Conservation (phyloP, 64 coral and sea anemone genomes). For the Stichodactyla helianthus region DNA sequence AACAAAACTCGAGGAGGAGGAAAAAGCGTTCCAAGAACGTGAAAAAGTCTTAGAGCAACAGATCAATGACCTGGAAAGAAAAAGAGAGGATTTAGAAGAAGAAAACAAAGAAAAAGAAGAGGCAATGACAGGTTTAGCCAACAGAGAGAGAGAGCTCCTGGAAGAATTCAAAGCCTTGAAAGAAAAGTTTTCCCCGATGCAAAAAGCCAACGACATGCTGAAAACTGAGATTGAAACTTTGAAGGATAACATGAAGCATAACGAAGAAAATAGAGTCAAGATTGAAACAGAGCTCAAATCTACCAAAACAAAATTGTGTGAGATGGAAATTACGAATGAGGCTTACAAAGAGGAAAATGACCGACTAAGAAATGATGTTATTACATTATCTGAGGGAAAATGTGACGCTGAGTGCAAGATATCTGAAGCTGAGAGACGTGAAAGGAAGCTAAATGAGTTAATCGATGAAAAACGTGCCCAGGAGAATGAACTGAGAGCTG, state of each 20-base stretch:
- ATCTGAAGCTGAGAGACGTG: slow-evolving; percentile 59
- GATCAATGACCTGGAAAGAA: slow-evolving; percentile 32
- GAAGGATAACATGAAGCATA: slow-evolving; percentile 15
- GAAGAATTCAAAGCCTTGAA: slow-evolving; percentile 34
- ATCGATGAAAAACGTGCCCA: slow-evolving; percentile 50
- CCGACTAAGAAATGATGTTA: slow-evolving; percentile 52
- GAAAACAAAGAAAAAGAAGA: slow-evolving; percentile 55
- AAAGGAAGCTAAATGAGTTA: slow-evolving; percentile 54
- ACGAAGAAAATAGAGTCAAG: slow-evolving; percentile 53
- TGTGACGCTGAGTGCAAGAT: slow-evolving; percentile 61
- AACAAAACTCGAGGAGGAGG: slow-evolving; percentile 31
- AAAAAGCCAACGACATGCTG: slow-evolving; percentile 47
- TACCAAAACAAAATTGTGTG: slow-evolving; percentile 47
- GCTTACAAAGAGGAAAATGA: slow-evolving; percentile 79
- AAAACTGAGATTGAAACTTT: slow-evolving; percentile 32
- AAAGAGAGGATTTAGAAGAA: slow-evolving; percentile 29
- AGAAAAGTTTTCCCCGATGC: slow-evolving; percentile 9
- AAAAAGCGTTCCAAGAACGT: not conserved
- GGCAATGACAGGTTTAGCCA: not conserved
- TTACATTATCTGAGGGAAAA: slow-evolving; percentile 62
- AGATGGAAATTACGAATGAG: slow-evolving; percentile 75
- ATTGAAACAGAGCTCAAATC: slow-evolving; percentile 53
- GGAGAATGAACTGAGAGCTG: slow-evolving; percentile 16
- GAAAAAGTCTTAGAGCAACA: not conserved
- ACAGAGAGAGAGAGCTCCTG: slow-evolving; percentile 33